Base-by-base conservation (phyloP, 2,888 invertebrate genomes). In the Linnaemya tessellans region DNA sequence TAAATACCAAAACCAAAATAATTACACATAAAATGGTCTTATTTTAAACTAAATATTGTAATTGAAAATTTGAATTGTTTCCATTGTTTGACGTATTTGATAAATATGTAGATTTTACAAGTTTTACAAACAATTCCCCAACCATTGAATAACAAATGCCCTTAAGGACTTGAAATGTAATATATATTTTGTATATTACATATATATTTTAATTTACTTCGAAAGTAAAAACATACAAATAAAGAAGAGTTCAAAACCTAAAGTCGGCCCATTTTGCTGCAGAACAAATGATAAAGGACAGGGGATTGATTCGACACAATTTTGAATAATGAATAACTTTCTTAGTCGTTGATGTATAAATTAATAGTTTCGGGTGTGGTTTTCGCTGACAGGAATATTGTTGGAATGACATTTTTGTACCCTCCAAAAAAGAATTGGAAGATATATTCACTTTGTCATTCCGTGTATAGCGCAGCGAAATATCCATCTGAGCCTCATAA, bases 51-150 rank as follows among this genome's bases (percentile, higher is more conserved):
- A 54, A 22, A 18, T 7, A 38, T 25, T 41, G 18, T 58, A 67
- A 67, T 77, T 77, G 46, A 78, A 68, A 68, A 62, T 20, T 62
- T n/a, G 51, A 51, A 60, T 43, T 20, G 13, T 54, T 51, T 60
- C 18, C 20, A 62, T 70, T 70, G 41, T 70, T 54, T 43, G 13
- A n/a, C 38, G 18, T 65, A 51, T 41, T 54, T 54, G 10, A 35
- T 64, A 65, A 30, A 18, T 18, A 18, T 46, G 13, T 46, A 9
- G 8, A 1, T 4, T 49, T 49, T 49, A 49, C n/a, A n/a, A 49
- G 18, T 51, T 51, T 51, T 20, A 51, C 18, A 38, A 41, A 7
- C 38, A 54, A 75, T 41, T 41, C 3, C 38, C n/a, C 11, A 54
- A 20, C 8, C 30, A 9, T 56, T 51, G 54, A 41, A 20, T 20